Base-by-base conservation (phyloP, 2,113 vertebrate genomes). In the Phrynosoma platyrhinos region DNA sequence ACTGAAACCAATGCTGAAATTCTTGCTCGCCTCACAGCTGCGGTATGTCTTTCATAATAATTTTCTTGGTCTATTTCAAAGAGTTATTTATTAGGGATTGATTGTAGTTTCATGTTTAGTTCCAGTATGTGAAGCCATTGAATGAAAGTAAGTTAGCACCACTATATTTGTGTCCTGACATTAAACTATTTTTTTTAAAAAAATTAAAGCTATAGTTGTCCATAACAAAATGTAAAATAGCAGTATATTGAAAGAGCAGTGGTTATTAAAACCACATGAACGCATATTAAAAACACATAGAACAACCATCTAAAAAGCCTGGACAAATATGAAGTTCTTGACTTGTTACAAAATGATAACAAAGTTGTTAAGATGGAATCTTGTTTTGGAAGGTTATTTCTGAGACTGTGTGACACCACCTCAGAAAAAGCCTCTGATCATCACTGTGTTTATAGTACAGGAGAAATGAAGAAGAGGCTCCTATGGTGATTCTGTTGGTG, bases 21-120 rank as follows among this genome's bases (percentile, higher is more conserved):
- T 90, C 98, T 99, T 14, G 98, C 98, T 94, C 98, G 98, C 62
- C 98, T 99, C 74, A 99, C 98, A 6, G 98, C 98, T 91, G 99
- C 98, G 95, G 98, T 98, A 96, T 97, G 96, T 86, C 88, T 92
- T 78, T 74, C 85, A 10, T 82, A 80, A 80, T 71, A 86, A 91
- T 77, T 87, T 74, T 86, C 82, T 79, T 92, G 86, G 86, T 92
- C 68, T 2, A 47, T 75, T 79, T 88, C 86, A 93, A 93, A 90
- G 36, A 90, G 78, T 42, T 91, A 84, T 76, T 75, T n/a, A 85
- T 76, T 89, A 92, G 87, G 89, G 32, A 32, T 32, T 3, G 7
- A 36, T 18, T 64, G 58, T 40, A 23, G n/a, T 55, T 7, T 36
- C 86, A 84, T 30, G 62, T 76, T 74, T 9, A n/a, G 12, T 62